Evolutionary conservation across 2,888 invertebrate species (phyloP).

Genomic region (Hipparchia sbordonii): DNA sequence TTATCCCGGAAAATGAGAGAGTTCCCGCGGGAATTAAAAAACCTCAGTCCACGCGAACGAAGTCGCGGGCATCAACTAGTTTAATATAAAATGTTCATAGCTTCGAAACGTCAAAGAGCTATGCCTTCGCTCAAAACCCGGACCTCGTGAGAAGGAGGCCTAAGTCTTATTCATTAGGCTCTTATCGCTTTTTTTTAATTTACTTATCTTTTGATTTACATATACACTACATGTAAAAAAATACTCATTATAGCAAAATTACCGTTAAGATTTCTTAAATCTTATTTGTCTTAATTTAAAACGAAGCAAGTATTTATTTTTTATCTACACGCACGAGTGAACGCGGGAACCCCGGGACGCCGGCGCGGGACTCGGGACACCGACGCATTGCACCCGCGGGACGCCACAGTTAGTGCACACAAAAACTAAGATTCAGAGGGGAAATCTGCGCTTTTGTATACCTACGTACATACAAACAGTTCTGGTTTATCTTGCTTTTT

Average conservation of each 20-base stretch:
- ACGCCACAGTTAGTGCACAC: conserved; percentile 47
- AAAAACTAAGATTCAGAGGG: conserved; percentile 64
- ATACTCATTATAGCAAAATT: not conserved
- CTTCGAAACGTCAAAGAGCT: too few species aligned
- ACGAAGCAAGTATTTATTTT: conserved; percentile 79
- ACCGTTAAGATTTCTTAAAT: too few species aligned
- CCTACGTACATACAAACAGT: conserved; percentile 6
- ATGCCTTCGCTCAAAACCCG: too few species aligned
- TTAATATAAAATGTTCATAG: too few species aligned
- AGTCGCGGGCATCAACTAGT: not conserved
- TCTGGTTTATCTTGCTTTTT: conserved; percentile 7
- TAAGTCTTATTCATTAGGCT: too few species aligned
- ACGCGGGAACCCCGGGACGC: conserved; percentile 43
- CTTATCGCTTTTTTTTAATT: too few species aligned
- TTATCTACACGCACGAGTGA: conserved; percentile 78
- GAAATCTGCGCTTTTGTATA: conserved; percentile 52
- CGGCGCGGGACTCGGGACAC: conserved; percentile 46
- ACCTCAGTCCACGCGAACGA: too few species aligned
- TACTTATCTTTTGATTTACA: not conserved
- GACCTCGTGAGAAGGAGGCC: too few species aligned
- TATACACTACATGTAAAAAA: not conserved
- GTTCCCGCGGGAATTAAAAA: too few species aligned
- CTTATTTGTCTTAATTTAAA: conserved; percentile 50
- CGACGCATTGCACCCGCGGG: conserved; percentile 80
- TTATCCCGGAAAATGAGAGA: too few species aligned